These are phyloP conservation scores for Noturus placidus DNA, from an alignment of 2,113 vertebrate species.

Conservation along the genomic window DNA sequence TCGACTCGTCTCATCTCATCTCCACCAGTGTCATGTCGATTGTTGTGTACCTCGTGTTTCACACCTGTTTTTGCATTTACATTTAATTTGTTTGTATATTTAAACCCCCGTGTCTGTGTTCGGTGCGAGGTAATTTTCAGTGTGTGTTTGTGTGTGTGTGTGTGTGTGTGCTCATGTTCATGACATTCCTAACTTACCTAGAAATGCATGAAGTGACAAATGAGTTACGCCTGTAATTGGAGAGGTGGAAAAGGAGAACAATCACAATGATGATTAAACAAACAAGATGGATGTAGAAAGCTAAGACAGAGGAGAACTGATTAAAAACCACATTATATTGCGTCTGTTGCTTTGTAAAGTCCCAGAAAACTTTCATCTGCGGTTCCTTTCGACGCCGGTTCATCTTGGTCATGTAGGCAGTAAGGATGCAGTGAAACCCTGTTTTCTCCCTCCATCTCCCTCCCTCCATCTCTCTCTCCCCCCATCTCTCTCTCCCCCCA, in stretches of 20 bases:
- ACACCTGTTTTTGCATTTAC: too few relatives aligned
- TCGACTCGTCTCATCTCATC: neutral
- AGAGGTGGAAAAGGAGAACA: constrained; percentile 62
- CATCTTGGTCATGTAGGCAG: neutral
- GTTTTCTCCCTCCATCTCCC: too few relatives aligned
- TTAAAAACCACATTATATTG: neutral
- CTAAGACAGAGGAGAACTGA: neutral
- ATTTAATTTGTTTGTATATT: too few relatives aligned
- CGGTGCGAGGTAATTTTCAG: too few relatives aligned
- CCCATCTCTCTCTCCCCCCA: too few relatives aligned
- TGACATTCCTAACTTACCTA: constrained; percentile 93
- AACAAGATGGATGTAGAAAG: constrained; percentile 43
- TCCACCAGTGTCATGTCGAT: too few relatives aligned
- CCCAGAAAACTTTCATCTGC: neutral
- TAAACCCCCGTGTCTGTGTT: too few relatives aligned
- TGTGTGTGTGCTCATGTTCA: constrained; percentile 34
- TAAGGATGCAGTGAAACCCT: neutral
- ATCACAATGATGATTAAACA: constrained; percentile 71
- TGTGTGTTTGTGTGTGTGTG: neutral
- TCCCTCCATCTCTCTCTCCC: too few relatives aligned
- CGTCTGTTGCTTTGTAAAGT: neutral
- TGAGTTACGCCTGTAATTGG: constrained; percentile 90
- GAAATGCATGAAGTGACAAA: constrained; percentile 92
- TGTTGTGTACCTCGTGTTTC: too few relatives aligned
- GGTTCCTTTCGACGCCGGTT: neutral